Conservation (phyloP, 2,888 invertebrate species). For the Chaetoderma sp. region DNA sequence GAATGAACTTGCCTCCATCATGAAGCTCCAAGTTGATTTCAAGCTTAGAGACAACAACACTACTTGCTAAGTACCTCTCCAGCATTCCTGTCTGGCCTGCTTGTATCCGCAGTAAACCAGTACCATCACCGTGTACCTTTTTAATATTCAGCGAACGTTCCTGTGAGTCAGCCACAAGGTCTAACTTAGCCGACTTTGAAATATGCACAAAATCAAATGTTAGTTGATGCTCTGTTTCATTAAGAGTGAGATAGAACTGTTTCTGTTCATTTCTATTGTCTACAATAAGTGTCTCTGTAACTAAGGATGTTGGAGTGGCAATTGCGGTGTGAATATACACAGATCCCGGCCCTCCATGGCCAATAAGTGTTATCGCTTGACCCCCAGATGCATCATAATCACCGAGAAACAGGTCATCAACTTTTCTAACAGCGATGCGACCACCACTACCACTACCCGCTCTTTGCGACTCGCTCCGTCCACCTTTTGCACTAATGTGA, state of each 20-base stretch:
- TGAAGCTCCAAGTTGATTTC: conserved; percentile 52
- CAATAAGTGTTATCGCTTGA: conserved; percentile 36
- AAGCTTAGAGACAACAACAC: conserved; percentile 44
- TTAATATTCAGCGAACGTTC: conserved; percentile 40
- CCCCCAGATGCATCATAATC: conserved; percentile 44
- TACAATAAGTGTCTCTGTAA: conserved; percentile 39
- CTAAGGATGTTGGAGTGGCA: conserved; percentile 15
- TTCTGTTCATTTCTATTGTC: conserved; percentile 50
- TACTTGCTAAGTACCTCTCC: conserved; percentile 37
- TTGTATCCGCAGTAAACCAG: conserved; percentile 49
- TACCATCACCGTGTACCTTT: conserved; percentile 51
- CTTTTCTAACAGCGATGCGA: conserved; percentile 43
- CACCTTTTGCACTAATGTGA: conserved; percentile 43
- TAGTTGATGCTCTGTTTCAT: conserved; percentile 37
- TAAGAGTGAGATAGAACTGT: conserved; percentile 45
- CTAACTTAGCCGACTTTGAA: conserved; percentile 48
- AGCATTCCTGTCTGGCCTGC: conserved; percentile 46
- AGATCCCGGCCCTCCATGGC: conserved; percentile 51
- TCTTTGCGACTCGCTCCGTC: conserved; percentile 29
- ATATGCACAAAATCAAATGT: conserved; percentile 44
- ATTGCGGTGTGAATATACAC: conserved; percentile 38
- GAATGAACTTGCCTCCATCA: conserved; percentile 51
- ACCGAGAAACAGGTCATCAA: conserved; percentile 37
- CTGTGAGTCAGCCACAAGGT: conserved; percentile 41
- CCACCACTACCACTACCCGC: conserved; percentile 53